A percentile compares a stretch with the other conserved stretches of the same genome.
These are phyloP conservation scores for Caerostris extrusa DNA, from an alignment of 1,140 invertebrate genomes.

Conservation along the genomic window DNA sequence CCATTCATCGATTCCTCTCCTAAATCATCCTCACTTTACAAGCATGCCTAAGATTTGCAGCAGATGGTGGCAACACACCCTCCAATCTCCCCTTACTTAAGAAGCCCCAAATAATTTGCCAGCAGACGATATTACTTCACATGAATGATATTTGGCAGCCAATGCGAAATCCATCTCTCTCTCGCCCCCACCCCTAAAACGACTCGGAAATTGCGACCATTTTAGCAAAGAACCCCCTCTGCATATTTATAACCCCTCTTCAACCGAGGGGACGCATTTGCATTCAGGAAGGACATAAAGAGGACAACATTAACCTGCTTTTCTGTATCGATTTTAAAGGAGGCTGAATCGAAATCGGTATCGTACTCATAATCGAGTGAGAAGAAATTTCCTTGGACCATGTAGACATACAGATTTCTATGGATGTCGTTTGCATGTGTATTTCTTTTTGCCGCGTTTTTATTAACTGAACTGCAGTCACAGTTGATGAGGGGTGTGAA, in stretches of 20 bases:
- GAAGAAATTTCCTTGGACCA: neutral
- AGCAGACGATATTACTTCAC: neutral
- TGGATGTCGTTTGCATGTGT: neutral
- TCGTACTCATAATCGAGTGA: neutral
- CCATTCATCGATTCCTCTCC: too few relatives aligned
- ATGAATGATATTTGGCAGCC: neutral
- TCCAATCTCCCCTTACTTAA: neutral
- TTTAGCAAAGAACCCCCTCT: neutral
- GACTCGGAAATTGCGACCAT: constrained; percentile 24
- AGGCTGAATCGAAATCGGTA: neutral
- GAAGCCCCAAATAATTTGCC: constrained; percentile 2
- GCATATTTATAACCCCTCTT: constrained; percentile 24
- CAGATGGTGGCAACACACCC: neutral
- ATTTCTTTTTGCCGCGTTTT: neutral
- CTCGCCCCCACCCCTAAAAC: neutral
- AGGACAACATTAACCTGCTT: neutral
- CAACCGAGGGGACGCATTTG: neutral
- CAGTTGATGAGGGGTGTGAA: neutral
- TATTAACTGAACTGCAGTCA: neutral
- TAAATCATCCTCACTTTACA: neutral
- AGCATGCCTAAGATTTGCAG: neutral
- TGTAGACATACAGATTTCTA: neutral
- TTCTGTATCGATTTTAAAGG: neutral
- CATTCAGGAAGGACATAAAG: neutral
- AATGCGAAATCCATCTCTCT: neutral